Conservation (phyloP, 2,888 invertebrate species). For the Macrophya annulata region DNA sequence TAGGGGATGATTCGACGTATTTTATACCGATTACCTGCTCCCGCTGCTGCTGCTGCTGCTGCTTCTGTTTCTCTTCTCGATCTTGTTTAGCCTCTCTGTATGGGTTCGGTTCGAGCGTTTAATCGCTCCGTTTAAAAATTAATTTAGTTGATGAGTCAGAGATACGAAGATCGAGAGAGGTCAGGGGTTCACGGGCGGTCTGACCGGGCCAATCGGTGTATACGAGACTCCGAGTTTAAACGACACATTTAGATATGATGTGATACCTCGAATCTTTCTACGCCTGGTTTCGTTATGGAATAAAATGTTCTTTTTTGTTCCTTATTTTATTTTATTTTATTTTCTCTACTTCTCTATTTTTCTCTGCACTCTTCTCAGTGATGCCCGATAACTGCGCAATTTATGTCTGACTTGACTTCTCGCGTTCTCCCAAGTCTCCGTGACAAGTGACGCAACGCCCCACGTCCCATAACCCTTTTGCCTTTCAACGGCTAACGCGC, state of each 20-base stretch:
- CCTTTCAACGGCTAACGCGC: constrained; percentile 17
- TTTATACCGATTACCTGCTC: background rate
- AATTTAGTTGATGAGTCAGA: constrained; percentile 54
- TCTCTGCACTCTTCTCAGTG: background rate
- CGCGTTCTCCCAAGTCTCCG: constrained; percentile 33
- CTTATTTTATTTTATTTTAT: background rate
- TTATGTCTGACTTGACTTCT: background rate
- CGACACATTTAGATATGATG: constrained; percentile 64
- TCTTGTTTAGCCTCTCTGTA: background rate
- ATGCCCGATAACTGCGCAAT: constrained; percentile 44
- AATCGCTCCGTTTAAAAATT: constrained; percentile 58
- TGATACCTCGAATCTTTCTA: constrained; percentile 19
- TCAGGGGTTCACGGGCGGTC: constrained; percentile 57
- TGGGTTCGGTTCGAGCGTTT: constrained; percentile 48
- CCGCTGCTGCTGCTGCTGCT: background rate
- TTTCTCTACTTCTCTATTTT: background rate
- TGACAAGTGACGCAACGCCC: constrained; percentile 52
- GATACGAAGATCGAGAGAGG: constrained; percentile 61
- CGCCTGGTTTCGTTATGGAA: background rate
- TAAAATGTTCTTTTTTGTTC: background rate
- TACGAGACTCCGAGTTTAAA: constrained; percentile 59
- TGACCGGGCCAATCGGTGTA: background rate
- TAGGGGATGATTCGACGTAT: background rate
- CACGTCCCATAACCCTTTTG: background rate
- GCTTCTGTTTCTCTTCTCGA: background rate